Conservation (phyloP, 2,797 vertebrate genomes). For the Xenops minutus region DNA sequence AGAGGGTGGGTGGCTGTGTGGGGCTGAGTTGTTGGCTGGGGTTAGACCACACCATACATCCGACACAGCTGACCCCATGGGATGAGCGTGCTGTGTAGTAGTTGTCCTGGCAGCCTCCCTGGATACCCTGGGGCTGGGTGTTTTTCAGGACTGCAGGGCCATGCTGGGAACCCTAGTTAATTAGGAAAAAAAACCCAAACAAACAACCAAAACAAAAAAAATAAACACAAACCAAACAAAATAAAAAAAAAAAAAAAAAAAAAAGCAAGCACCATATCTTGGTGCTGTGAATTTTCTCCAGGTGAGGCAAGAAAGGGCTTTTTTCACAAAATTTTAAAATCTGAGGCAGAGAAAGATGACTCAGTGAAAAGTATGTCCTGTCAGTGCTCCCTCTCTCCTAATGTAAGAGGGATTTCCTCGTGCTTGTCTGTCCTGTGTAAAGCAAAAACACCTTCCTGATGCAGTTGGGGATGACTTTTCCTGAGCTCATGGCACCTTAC, state of each 20-base stretch:
- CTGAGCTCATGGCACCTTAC: not conserved
- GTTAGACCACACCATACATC: not conserved
- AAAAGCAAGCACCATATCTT: not conserved
- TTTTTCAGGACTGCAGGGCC: not conserved
- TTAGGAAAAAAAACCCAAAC: not conserved
- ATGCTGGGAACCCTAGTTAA: rapidly evolving
- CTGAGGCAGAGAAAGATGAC: not conserved
- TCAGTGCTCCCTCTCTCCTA: not conserved
- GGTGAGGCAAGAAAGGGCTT: not conserved
- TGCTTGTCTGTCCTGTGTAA: not conserved
- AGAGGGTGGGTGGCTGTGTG: rapidly evolving
- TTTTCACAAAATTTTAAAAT: not conserved
- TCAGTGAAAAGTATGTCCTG: not conserved
- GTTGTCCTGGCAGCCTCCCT: not conserved
- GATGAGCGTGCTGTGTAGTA: not conserved
- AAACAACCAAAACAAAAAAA: no score
- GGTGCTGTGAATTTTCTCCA: not conserved
- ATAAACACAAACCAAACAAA: no score
- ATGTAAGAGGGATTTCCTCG: not conserved
- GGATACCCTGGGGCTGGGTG: rapidly evolving
- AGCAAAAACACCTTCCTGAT: not conserved
- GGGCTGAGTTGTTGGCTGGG: not conserved
- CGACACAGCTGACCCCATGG: rapidly evolving
- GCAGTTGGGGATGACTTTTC: not conserved
- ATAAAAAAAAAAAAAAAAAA: no score